phyloP scores from a whole-genome alignment of 2,113 vertebrate species.

The Catagonus wagneri region DNA sequence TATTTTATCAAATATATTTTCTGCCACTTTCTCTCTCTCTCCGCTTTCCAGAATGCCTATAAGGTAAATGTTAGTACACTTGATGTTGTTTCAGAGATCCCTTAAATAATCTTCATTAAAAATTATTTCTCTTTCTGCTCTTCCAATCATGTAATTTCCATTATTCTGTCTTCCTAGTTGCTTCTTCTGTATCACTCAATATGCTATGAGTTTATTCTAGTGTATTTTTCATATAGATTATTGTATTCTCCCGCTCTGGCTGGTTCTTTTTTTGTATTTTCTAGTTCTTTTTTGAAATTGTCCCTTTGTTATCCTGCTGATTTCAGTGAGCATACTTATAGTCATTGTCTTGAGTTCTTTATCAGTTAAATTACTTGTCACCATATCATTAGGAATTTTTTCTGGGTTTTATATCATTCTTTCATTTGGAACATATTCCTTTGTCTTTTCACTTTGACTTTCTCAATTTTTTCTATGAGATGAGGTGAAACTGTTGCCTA shows the following conservation, averaged over 20 bases:
- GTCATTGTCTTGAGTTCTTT: neutral
- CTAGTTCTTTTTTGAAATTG: neutral
- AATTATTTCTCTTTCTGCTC: neutral
- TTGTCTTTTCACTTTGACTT: neutral
- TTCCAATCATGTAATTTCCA: neutral
- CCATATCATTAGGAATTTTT: neutral
- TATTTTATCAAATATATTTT: neutral
- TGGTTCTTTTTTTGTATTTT: neutral
- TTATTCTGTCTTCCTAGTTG: neutral
- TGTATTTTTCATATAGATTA: neutral
- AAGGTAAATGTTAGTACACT: neutral
- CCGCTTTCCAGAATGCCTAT: neutral
- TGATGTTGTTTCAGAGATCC: neutral
- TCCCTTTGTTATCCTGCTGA: neutral
- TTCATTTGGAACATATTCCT: neutral
- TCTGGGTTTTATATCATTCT: neutral
- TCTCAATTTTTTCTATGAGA: neutral
- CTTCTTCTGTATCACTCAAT: neutral
- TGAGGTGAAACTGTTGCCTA: too few species aligned
- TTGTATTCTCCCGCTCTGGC: neutral
- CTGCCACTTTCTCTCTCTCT: neutral
- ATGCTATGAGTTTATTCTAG: neutral
- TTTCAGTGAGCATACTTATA: neutral
- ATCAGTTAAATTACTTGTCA: neutral
- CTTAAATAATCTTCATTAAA: too few species aligned